These are phyloP conservation scores for Ascaphus truei DNA, from an alignment of 2,113 vertebrate genomes.

Conservation along the genomic window DNA sequence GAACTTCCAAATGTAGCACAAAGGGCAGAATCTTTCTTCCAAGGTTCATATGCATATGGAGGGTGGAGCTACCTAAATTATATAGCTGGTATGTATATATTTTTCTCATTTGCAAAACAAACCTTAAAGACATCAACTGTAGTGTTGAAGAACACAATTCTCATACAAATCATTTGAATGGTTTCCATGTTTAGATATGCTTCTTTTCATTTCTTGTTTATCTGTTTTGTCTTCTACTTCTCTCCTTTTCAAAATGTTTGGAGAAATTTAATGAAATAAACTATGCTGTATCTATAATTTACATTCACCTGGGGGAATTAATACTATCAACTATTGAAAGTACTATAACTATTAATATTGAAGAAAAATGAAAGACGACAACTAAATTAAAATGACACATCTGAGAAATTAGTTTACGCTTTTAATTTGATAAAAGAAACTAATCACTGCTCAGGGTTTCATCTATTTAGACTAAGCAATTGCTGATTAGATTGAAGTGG, in stretches of 20 bases:
- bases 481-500: not conserved
- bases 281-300: too few species aligned
- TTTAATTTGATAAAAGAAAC: conserved; percentile 9
- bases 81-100: conserved; percentile 56
- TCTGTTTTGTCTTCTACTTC: too few species aligned
- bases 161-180: too few species aligned
- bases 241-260: too few species aligned
- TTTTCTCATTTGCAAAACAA: conserved; percentile 6
- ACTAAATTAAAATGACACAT: conserved; percentile 23
- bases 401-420: not conserved
- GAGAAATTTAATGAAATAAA: too few species aligned
- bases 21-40: conserved; percentile 57
- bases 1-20: conserved; percentile 43
- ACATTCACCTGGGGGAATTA: too few species aligned
- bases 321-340: too few species aligned
- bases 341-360: not conserved
- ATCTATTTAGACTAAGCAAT: not conserved
- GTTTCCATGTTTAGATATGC: too few species aligned
- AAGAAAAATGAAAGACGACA: conserved; percentile 1
- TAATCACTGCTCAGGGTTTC: not conserved
- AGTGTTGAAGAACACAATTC: too few species aligned
- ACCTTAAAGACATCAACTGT: too few species aligned
- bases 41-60: conserved; percentile 55
- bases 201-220: too few species aligned
- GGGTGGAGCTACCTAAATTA: conserved; percentile 53